Evolutionary conservation across 2,797 vertebrate genomes (phyloP).

Genomic region (Naso thynnoides): DNA sequence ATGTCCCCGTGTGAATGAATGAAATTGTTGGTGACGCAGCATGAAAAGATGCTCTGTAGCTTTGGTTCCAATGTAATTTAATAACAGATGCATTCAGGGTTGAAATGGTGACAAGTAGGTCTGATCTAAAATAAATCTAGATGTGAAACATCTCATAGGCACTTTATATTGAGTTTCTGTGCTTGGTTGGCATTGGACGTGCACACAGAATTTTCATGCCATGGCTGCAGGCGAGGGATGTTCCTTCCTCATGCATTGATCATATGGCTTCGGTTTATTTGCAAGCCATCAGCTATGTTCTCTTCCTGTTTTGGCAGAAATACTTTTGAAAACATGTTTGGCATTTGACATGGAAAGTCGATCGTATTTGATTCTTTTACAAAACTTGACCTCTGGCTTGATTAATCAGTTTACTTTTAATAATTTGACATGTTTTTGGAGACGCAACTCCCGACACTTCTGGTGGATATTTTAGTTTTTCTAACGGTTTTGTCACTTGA

Average conservation of each 20-base stretch:
- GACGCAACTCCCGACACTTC: fast-evolving
- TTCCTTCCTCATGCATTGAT: conserved; percentile 45
- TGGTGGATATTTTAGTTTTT: not conserved
- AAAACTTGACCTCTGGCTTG: too few species aligned
- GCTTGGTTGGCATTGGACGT: conserved; percentile 1
- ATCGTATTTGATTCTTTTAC: not conserved
- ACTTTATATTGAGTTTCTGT: not conserved
- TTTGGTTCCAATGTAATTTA: conserved; percentile 30
- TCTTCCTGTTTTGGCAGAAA: conserved; percentile 18
- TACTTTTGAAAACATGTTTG: not conserved
- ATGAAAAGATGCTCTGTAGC: conserved; percentile 56
- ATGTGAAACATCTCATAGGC: conserved; percentile 26
- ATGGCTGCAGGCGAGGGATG: conserved; percentile 53
- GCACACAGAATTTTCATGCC: conserved; percentile 20
- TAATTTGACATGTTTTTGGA: not conserved
- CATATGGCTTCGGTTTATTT: conserved; percentile 44
- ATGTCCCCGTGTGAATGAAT: conserved; percentile 11
- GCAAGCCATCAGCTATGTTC: not conserved
- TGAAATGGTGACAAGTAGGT: conserved; percentile 12
- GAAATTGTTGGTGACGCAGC: conserved; percentile 47
- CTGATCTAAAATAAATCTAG: conserved; percentile 41
- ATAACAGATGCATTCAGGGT: conserved; percentile 29
- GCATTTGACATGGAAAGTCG: not conserved
- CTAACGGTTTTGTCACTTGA: not conserved
- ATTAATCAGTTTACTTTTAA: not conserved